These are phyloP conservation scores for Phataginus tricuspis DNA, from an alignment of 2,797 vertebrate species.

Conservation along the genomic window DNA sequence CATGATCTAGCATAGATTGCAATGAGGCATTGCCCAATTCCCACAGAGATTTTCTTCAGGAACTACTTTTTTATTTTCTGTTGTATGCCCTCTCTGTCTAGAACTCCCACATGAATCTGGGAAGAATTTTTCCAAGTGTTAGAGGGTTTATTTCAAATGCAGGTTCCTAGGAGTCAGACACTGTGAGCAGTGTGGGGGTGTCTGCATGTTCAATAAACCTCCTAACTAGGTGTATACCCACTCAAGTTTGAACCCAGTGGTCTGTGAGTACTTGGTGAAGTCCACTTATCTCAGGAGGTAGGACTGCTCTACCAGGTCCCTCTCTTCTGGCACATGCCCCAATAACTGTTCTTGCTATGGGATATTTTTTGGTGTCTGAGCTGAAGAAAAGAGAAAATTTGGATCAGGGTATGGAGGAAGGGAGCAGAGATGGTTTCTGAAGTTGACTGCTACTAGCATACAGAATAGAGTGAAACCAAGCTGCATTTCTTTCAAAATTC, in stretches of 20 bases:
- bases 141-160: neutral
- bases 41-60: constrained; percentile 27
- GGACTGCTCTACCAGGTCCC: neutral
- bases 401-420: neutral
- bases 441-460: neutral
- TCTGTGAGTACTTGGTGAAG: neutral
- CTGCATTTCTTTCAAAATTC: neutral
- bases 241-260: neutral
- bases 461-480: neutral
- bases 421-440: neutral
- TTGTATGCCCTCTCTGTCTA: neutral
- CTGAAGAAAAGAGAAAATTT: neutral
- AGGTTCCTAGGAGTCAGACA: neutral
- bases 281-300: neutral
- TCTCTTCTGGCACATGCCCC: neutral
- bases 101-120: neutral
- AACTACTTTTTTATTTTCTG: neutral
- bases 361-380: neutral
- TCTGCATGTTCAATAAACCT: neutral
- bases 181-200: rapidly evolving
- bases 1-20: neutral
- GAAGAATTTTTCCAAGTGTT: neutral
- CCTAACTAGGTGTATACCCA: neutral
- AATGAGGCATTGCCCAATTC: neutral
- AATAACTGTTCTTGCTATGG: neutral